Percentiles rank a stretch among this genome's conserved stretches.
These are phyloP conservation scores for Naja naja DNA, from an alignment of 2,113 vertebrate species.

Conservation along the genomic window DNA sequence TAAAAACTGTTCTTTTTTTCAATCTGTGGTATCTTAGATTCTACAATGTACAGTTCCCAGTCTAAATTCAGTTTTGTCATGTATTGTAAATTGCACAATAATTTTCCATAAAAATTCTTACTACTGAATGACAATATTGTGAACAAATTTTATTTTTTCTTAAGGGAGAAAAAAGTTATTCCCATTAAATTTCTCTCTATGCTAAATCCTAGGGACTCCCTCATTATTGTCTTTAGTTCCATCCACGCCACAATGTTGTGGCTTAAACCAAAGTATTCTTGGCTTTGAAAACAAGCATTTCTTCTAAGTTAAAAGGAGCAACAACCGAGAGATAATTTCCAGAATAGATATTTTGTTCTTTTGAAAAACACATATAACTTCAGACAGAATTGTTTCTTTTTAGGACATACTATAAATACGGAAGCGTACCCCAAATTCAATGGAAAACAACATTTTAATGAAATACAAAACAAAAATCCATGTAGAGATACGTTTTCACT, in stretches of 20 bases:
- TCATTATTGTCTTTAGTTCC: background rate
- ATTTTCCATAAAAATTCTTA: background rate
- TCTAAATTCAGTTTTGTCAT: background rate
- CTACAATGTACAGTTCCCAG: background rate
- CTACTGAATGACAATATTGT: background rate
- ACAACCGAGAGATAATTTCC: background rate
- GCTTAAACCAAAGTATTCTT: background rate
- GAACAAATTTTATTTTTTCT: background rate
- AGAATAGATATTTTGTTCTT: background rate
- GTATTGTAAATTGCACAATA: background rate
- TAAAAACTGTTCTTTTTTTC: background rate
- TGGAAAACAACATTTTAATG: background rate
- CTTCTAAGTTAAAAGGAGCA: background rate
- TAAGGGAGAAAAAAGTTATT: background rate
- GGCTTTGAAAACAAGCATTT: background rate
- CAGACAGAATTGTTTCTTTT: background rate
- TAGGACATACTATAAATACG: background rate
- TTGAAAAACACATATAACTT: background rate
- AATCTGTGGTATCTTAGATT: background rate
- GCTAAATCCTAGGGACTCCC: background rate
- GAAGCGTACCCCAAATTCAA: too few species aligned
- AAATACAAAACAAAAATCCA: background rate
- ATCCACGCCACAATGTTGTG: background rate
- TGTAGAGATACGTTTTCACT: background rate
- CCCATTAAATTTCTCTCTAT: background rate